Evolutionary conservation across 2,797 vertebrate genomes (phyloP).

Genomic region (Hippoglossus hippoglossus): DNA sequence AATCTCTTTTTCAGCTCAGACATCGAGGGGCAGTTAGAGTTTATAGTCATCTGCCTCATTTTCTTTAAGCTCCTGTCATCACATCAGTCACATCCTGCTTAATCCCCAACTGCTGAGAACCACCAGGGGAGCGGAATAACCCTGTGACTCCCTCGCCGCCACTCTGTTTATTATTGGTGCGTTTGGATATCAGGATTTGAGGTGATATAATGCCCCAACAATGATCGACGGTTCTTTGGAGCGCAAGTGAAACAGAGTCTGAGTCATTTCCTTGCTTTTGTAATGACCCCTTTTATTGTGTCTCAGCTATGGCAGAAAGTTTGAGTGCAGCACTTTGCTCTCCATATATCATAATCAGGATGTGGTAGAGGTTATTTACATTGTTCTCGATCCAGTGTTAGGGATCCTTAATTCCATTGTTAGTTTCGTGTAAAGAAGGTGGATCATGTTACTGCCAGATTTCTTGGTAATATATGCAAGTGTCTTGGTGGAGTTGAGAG

Average conservation of each 20-base stretch:
- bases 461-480: conserved; percentile 51
- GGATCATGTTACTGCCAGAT: conserved; percentile 39
- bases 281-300: conserved; percentile 65
- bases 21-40: conserved; percentile 44
- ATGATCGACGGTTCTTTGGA: conserved; percentile 57
- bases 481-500: conserved; percentile 21
- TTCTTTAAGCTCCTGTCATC: conserved; percentile 62
- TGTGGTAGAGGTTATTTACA: conserved; percentile 72
- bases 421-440: conserved; percentile 53
- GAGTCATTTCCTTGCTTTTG: conserved; percentile 65
- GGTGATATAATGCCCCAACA: conserved; percentile 56
- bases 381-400: conserved; percentile 64
- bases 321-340: conserved; percentile 56
- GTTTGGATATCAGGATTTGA: conserved; percentile 57
- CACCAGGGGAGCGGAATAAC: conserved; percentile 59
- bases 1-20: conserved; percentile 56
- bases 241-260: conserved; percentile 39
- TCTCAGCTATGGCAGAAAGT: conserved; percentile 61
- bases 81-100: conserved; percentile 67
- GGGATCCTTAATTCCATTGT: conserved; percentile 52
- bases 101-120: conserved; percentile 68
- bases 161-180: conserved; percentile 65
- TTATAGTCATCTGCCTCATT: conserved; percentile 56
- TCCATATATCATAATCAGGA: conserved; percentile 79
- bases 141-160: conserved; percentile 52